Evolutionary conservation across 2,888 invertebrate species (phyloP).

Genomic region (Limenitis arthemis): DNA sequence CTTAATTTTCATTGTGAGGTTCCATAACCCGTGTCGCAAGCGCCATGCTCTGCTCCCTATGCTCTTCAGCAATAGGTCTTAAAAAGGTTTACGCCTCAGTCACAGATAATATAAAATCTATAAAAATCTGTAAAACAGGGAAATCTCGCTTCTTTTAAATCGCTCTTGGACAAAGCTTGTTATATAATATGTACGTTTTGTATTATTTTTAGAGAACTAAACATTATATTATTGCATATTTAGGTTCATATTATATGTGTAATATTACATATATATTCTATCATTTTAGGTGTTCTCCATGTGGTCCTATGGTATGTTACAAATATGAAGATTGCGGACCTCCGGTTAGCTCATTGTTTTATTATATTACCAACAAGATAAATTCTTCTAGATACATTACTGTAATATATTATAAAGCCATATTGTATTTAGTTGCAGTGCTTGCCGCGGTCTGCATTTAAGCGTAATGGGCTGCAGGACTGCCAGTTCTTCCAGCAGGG

Average conservation of each 20-base stretch:
- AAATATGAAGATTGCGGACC: constrained; percentile 69
- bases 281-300: constrained; percentile 58
- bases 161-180: not conserved
- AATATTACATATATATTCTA: not conserved
- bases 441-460: constrained; percentile 67
- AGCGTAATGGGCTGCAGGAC: constrained; percentile 67
- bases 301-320: constrained; percentile 66
- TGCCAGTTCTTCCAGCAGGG: constrained; percentile 68
- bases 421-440: constrained; percentile 52
- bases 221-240: too few relatives aligned
- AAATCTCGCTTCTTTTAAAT: constrained; percentile 23
- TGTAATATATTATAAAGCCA: not conserved
- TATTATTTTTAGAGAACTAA: not conserved
- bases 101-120: constrained; percentile 22
- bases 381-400: not conserved
- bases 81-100: too few relatives aligned
- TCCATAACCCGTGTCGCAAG: not conserved
- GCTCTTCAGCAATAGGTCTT: too few relatives aligned
- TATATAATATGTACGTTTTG: constrained; percentile 24
- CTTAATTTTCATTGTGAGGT: too few relatives aligned
- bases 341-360: constrained; percentile 42
- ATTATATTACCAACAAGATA: not conserved
- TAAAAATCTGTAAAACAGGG: constrained; percentile 27
- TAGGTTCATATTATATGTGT: not conserved
- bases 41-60: not conserved